Evolutionary conservation across 2,113 vertebrate species (phyloP).

Genomic region (Ariopsis seemanni): DNA sequence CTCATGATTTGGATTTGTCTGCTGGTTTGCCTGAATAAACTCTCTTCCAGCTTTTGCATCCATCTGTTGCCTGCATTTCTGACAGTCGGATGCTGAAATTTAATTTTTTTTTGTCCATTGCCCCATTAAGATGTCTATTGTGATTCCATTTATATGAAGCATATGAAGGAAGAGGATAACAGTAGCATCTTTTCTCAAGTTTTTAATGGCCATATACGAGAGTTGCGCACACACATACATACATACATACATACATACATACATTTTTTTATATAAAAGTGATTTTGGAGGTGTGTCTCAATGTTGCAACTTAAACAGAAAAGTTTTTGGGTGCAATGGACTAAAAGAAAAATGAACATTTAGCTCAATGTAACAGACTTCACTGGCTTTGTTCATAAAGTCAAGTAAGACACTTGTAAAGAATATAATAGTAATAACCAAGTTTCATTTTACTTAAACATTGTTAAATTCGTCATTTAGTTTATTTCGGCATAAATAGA

Average conservation of each 20-base stretch:
- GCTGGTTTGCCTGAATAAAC: too few relatives aligned
- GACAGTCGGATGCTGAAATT: neutral
- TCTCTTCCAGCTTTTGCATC: too few relatives aligned
- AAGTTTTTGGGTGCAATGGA: neutral
- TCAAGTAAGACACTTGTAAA: neutral
- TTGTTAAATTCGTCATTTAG: neutral
- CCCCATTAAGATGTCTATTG: neutral
- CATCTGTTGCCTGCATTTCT: too few relatives aligned
- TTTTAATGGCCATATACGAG: too few relatives aligned
- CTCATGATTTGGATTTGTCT: too few relatives aligned
- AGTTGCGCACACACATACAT: too few relatives aligned
- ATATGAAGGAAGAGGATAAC: neutral
- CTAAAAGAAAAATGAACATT: too few relatives aligned
- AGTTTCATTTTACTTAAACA: neutral
- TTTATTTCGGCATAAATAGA: neutral
- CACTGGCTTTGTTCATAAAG: neutral
- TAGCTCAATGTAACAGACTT: neutral
- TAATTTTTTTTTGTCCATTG: neutral
- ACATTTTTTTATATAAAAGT: too few relatives aligned
- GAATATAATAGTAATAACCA: neutral
- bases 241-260: too few relatives aligned
- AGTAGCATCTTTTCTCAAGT: too few relatives aligned
- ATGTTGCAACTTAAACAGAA: neutral
- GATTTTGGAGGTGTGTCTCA: neutral
- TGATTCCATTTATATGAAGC: neutral